These are phyloP conservation scores for Hucho hucho DNA, from an alignment of 2,113 vertebrate genomes.

Conservation along the genomic window DNA sequence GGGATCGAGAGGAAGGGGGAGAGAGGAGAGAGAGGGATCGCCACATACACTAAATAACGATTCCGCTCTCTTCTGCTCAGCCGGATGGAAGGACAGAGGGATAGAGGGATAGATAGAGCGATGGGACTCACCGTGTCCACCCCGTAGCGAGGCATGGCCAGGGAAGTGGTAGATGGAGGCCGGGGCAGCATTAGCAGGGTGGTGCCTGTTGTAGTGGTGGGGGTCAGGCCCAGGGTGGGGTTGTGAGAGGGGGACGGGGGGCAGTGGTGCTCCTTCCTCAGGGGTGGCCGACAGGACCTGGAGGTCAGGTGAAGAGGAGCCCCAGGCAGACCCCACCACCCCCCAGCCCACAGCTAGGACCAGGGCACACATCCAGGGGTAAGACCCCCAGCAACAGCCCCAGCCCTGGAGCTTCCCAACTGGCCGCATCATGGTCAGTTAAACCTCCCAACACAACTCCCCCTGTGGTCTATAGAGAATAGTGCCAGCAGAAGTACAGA, in stretches of 20 bases:
- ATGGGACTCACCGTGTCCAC: constrained; percentile 90
- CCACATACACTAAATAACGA: constrained; percentile 33
- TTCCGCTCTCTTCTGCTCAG: constrained; percentile 22
- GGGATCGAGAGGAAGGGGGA: not conserved
- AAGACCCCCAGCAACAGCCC: constrained; percentile 16
- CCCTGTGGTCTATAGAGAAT: not conserved
- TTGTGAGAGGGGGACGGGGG: constrained; percentile 70
- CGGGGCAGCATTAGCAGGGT: constrained; percentile 79
- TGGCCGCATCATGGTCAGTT: not conserved
- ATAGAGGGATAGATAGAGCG: no score
- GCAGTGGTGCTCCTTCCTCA: constrained; percentile 63
- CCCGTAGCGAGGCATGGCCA: constrained; percentile 81
- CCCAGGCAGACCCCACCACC: constrained; percentile 68
- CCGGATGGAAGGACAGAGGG: constrained; percentile 26
- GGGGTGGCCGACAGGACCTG: constrained; percentile 79
- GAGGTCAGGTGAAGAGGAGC: constrained; percentile 72
- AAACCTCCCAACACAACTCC: not conserved
- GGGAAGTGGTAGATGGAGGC: constrained; percentile 94
- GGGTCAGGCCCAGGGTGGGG: constrained; percentile 52
- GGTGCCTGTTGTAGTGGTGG: constrained; percentile 82
- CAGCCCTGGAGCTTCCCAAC: not conserved
- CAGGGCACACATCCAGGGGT: constrained; percentile 79
- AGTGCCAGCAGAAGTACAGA: not conserved
- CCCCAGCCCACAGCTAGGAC: constrained; percentile 84
- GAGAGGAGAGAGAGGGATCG: not conserved